Percentiles rank a stretch among this genome's conserved stretches.
Conservation (phyloP, 2,113 vertebrate genomes). For the Chloroceryle aenea region DNA sequence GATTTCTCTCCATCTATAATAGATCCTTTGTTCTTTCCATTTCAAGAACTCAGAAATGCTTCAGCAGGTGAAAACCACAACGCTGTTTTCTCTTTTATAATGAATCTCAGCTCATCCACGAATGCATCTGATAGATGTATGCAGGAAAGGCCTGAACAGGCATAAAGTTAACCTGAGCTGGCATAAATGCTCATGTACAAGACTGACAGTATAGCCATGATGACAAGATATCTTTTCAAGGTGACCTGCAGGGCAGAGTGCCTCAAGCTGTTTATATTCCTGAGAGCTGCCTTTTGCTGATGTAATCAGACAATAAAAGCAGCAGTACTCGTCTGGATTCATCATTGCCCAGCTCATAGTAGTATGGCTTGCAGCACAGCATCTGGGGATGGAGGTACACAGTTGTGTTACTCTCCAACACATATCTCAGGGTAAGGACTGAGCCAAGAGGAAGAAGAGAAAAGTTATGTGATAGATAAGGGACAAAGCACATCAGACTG, state of each 20-base stretch:
- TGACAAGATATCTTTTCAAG: slow-evolving; percentile 36
- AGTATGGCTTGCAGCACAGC: background rate
- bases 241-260: slow-evolving; percentile 1
- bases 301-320: background rate
- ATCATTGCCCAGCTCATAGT: background rate
- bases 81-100: background rate
- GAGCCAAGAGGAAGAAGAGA: background rate
- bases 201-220: background rate
- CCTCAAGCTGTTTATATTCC: slow-evolving; percentile 9
- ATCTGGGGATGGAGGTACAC: background rate
- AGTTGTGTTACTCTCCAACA: background rate
- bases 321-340: slow-evolving; percentile 9
- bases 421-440: background rate
- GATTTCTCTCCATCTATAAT: background rate
- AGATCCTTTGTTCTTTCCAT: slow-evolving; percentile 16
- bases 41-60: background rate
- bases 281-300: background rate
- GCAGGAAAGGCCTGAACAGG: slow-evolving; percentile 25
- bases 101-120: background rate
- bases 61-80: slow-evolving; percentile 14
- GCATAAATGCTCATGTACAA: background rate
- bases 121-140: background rate
- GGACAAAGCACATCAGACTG: background rate
- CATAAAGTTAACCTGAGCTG: background rate
- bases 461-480: background rate